phyloP scores from a whole-genome alignment of 2,888 invertebrate species.

The Mythimna ferrago region DNA sequence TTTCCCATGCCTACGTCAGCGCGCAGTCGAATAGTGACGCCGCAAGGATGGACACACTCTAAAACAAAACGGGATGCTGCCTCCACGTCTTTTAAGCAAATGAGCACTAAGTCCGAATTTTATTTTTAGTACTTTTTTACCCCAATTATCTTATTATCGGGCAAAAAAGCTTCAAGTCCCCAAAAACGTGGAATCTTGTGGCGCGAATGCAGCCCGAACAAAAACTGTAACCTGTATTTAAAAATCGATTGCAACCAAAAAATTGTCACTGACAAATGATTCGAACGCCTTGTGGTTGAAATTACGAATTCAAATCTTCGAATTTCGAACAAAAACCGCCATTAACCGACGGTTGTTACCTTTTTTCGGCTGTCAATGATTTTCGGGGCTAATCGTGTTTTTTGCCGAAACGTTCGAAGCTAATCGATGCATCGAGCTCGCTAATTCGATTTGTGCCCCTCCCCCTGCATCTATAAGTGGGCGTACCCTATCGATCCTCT shows the following conservation, averaged over 20 bases:
- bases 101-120: slow-evolving; percentile 56
- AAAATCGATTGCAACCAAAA: slow-evolving; percentile 90
- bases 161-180: slow-evolving; percentile 66
- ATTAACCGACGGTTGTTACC: slow-evolving; percentile 87
- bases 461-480: slow-evolving; percentile 84
- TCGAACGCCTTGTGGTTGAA: slow-evolving; percentile 90
- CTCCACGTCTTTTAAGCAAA: slow-evolving; percentile 54
- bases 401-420: slow-evolving; percentile 85
- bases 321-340: slow-evolving; percentile 89
- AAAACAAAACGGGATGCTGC: slow-evolving; percentile 45
- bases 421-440: slow-evolving; percentile 88
- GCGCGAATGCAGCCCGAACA: slow-evolving; percentile 60
- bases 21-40: slow-evolving; percentile 76
- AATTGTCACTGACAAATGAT: slow-evolving; percentile 91
- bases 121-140: slow-evolving; percentile 61
- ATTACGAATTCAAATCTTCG: slow-evolving; percentile 90
- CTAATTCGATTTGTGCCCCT: slow-evolving; percentile 90
- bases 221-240: slow-evolving; percentile 88
- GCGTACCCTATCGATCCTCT: slow-evolving; percentile 87
- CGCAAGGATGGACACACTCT: slow-evolving; percentile 66
- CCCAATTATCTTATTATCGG: slow-evolving; percentile 74
- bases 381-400: slow-evolving; percentile 89
- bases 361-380: slow-evolving; percentile 89
- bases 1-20: slow-evolving; percentile 86
- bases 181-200: slow-evolving; percentile 72